Evolutionary conservation across 2,113 vertebrate species (phyloP).

Genomic region (Helogale parvula): DNA sequence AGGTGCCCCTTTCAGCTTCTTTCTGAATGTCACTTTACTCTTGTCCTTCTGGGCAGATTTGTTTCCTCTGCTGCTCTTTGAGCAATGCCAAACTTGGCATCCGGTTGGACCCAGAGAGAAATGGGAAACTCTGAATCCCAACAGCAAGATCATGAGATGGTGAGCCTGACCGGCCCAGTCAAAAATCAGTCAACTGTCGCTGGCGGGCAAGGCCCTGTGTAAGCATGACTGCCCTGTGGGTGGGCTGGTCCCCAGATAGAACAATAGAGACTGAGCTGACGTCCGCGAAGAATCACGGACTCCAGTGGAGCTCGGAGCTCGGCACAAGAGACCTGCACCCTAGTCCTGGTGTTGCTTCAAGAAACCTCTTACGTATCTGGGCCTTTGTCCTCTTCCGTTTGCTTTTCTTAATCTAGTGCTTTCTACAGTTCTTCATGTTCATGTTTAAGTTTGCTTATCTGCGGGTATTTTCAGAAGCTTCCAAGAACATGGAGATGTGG

Average conservation of each 20-base stretch:
- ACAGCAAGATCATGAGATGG: background rate
- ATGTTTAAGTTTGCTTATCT: conserved; percentile 7
- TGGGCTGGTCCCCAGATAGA: background rate
- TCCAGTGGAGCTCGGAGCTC: background rate
- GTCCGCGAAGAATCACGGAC: background rate
- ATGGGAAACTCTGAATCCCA: background rate
- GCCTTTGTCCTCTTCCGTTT: background rate
- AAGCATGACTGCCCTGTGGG: background rate
- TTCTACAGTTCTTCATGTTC: background rate
- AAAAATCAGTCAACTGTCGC: background rate
- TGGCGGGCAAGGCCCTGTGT: background rate
- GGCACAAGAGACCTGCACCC: background rate
- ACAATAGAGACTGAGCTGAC: background rate
- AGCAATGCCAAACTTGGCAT: background rate
- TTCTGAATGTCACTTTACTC: background rate
- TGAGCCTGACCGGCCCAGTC: background rate
- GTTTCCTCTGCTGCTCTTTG: background rate
- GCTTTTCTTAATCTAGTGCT: background rate
- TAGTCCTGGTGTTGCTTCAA: background rate
- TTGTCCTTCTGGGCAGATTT: background rate
- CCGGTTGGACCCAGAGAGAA: background rate
- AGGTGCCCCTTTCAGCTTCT: background rate
- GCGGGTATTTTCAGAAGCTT: conserved; percentile 16
- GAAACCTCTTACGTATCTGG: background rate
- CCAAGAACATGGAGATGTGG: background rate